A percentile compares a stretch with the other conserved stretches of the same genome.
These are phyloP conservation scores for Rhagium mordax DNA, from an alignment of 2,888 invertebrate genomes.

Conservation along the genomic window DNA sequence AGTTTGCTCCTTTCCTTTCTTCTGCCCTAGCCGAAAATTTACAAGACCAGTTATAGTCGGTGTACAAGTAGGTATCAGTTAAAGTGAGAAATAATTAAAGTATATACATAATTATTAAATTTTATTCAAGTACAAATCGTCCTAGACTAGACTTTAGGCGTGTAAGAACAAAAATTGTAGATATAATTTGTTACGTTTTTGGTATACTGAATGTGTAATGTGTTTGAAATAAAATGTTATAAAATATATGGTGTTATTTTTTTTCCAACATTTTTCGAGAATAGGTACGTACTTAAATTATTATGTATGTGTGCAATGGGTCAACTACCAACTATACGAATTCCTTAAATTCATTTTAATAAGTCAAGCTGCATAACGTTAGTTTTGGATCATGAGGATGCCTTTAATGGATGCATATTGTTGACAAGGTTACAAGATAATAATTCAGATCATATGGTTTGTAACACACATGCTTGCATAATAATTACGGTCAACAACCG, in stretches of 20 bases:
- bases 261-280: neutral
- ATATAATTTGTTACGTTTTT: slow-evolving; percentile 17
- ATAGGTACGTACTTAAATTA: too few species aligned
- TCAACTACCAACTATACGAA: too few species aligned
- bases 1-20: too few species aligned
- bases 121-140: slow-evolving; percentile 21
- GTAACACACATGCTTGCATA: too few species aligned
- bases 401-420: too few species aligned
- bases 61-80: neutral
- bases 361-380: too few species aligned
- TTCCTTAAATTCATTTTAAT: too few species aligned
- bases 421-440: too few species aligned
- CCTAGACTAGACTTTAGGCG: neutral
- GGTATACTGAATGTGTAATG: slow-evolving; percentile 8
- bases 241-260: neutral
- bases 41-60: neutral
- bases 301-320: too few species aligned
- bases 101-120: neutral
- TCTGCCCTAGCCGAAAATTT: neutral
- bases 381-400: too few species aligned
- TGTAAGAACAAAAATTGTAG: neutral
- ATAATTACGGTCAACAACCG: too few species aligned
- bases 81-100: neutral
- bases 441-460: too few species aligned
- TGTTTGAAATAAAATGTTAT: slow-evolving; percentile 8